A percentile compares a stretch with the other conserved stretches of the same genome.
Conservation (phyloP, 2,797 vertebrate genomes). For the Meda fulgida region DNA sequence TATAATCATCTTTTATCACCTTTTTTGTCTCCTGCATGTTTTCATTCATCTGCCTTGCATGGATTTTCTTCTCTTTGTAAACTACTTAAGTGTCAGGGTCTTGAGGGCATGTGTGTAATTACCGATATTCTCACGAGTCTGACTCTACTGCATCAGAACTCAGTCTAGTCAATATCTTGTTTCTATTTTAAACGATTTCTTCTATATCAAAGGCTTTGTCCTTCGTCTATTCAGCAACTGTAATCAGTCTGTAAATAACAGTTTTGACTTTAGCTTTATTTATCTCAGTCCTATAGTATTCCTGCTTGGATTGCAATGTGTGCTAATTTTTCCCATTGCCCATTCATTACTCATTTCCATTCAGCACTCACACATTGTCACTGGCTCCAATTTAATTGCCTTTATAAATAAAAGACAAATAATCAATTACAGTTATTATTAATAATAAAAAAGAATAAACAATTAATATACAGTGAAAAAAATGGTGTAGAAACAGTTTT, state of each 20-base stretch:
- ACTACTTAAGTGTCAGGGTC: background rate
- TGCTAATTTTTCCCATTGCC: background rate
- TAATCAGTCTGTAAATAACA: conserved; percentile 4
- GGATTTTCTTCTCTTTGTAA: background rate
- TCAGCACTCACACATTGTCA: background rate
- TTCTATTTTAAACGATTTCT: background rate
- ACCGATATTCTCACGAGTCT: background rate
- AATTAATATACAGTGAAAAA: background rate
- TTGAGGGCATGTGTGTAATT: conserved; percentile 5
- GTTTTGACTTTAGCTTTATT: background rate
- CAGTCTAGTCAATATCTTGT: background rate
- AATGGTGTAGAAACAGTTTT: background rate
- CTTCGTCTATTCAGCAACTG: background rate
- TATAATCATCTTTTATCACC: background rate
- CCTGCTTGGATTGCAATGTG: background rate
- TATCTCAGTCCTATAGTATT: background rate
- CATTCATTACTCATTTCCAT: conserved; percentile 1
- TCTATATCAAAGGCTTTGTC: background rate
- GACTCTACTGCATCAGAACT: background rate
- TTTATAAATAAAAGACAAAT: background rate
- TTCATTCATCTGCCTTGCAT: conserved; percentile 4
- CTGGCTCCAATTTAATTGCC: background rate
- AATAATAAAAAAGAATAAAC: too few relatives aligned
- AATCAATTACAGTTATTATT: background rate
- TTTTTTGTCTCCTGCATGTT: background rate